phyloP scores from a whole-genome alignment of 2,888 invertebrate species.

The Ichneumoninae sp. region DNA sequence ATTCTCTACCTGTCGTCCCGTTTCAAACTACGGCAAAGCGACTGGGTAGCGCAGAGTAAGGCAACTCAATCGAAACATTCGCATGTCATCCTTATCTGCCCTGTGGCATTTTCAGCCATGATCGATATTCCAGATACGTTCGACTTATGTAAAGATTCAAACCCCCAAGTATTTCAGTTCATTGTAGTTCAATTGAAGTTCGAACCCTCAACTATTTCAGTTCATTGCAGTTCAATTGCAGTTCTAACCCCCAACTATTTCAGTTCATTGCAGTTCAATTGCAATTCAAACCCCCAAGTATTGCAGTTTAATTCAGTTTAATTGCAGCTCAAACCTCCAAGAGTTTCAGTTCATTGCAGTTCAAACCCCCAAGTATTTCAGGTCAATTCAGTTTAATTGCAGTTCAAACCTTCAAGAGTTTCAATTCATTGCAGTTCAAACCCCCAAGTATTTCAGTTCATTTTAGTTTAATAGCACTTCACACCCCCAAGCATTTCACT shows the following conservation, averaged over 20 bases:
- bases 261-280: background rate
- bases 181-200: background rate
- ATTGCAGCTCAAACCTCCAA: background rate
- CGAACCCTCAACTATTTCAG: background rate
- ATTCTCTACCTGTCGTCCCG: background rate
- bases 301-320: background rate
- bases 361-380: background rate
- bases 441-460: background rate
- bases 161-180: background rate
- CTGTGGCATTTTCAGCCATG: background rate
- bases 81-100: background rate
- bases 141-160: background rate
- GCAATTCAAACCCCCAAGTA: background rate
- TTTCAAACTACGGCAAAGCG: constrained; percentile 17
- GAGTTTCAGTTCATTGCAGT: background rate
- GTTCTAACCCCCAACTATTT: background rate
- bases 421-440: background rate
- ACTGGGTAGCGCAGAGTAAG: background rate
- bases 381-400: background rate
- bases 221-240: background rate
- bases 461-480: background rate
- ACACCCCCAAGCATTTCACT: background rate
- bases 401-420: background rate
- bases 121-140: background rate
- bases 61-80: constrained; percentile 34